Evolutionary conservation across 2,888 invertebrate species (phyloP), one percentile per base, ranked within the genome.

Genomic region (Drosophila formosana): DNA sequence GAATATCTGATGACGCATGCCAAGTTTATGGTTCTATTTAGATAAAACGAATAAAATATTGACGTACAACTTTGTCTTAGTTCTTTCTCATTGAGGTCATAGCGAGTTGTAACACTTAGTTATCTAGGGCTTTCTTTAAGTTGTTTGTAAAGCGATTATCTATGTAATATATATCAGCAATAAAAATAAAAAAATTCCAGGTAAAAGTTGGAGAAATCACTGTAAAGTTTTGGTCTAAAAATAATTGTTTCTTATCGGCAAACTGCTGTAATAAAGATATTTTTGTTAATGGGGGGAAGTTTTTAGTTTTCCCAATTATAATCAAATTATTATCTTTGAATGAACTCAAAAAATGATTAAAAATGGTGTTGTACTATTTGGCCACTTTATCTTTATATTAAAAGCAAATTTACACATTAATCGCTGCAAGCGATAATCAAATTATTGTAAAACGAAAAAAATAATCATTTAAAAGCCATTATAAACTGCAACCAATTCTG

Each of bases 1-100:
- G 51, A n/a, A 53, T 25, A 58, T 56, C 32, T 28, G 49, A 66
- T 78, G 60, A 66, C 67, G 57, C 37, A 63, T 57, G 41, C 34
- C 43, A 58, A 30, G 32, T 64, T 32, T 57, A 43, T 34, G 50
- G 32, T 45, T 34, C n/a, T 13, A 45, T 26, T 26, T n/a, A 45
- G 55, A 55, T 55, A 55, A 45, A 25, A 9, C 2, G 13, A 26
- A 32, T 45, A 13, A 45, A 43, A 23, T n/a, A 25, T 45, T 43
- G 4, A 55, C 45, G n/a, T 34, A 25, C 25, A 55, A 23, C 43
- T 30, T 43, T 23, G 5, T 4, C 4, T 6, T 41, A 18, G 3
- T 25, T 50, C 2, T 0, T 4, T 3, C 1, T 28, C n/a, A 28
- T 25, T 3, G 34, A 30, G 30, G 4, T 5, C 28, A 28, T 28